Percentiles rank a stretch among this genome's conserved stretches.
Conservation (phyloP, 2,113 vertebrate genomes). For the Lycaon pictus region DNA sequence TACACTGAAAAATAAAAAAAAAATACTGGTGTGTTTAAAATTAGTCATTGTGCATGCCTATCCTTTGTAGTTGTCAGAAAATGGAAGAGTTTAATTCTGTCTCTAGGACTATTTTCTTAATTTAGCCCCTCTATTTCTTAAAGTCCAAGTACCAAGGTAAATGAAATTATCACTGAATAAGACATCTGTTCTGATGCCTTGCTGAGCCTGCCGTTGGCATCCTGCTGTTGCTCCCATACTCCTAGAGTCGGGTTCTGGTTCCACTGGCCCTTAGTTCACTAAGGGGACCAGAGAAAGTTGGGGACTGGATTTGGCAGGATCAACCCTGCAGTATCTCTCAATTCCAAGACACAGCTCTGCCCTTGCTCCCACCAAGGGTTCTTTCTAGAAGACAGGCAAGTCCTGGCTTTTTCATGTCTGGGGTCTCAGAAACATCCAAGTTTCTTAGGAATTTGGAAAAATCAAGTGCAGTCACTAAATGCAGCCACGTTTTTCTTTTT, state of each 20-base stretch:
- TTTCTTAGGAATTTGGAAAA: neutral
- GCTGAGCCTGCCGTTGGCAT: neutral
- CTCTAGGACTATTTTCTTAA: neutral
- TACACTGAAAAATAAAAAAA: conserved; percentile 66
- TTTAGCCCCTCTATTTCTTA: conserved; percentile 29
- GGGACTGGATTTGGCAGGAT: neutral
- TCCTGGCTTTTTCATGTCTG: neutral
- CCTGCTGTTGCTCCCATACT: neutral
- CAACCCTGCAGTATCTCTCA: neutral
- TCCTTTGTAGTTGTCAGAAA: conserved; percentile 64
- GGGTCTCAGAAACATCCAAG: neutral
- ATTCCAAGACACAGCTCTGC: neutral
- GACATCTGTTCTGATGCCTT: neutral
- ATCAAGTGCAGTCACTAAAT: neutral
- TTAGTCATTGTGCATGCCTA: neutral
- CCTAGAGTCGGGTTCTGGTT: neutral
- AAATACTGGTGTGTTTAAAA: conserved; percentile 73
- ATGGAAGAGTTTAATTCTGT: neutral
- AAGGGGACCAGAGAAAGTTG: neutral
- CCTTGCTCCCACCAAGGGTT: neutral
- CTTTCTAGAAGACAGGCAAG: neutral
- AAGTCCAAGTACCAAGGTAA: neutral
- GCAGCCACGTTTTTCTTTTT: neutral
- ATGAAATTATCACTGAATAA: neutral
- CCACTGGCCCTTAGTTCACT: neutral